Conservation (phyloP, 2,888 invertebrate species). For the Mystacides longicornis region DNA sequence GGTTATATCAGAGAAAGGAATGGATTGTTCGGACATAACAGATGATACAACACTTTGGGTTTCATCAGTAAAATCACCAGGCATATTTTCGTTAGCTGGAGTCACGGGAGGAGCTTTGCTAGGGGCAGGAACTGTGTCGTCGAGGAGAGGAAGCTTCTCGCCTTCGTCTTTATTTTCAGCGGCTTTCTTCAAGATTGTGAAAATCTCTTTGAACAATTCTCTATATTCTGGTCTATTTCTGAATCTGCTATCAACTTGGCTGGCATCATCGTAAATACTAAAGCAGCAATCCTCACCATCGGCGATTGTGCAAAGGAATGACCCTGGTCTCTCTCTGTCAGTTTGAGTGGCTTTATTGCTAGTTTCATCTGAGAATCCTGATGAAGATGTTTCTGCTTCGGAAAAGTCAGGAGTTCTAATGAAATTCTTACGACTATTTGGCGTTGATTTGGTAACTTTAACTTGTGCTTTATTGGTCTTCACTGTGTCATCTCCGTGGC, state of each 20-base stretch:
- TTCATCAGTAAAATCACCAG: constrained; percentile 61
- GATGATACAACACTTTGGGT: constrained; percentile 70
- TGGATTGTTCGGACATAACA: constrained; percentile 64
- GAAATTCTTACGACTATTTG: constrained; percentile 46
- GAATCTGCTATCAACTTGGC: constrained; percentile 74
- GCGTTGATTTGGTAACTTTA: constrained; percentile 36
- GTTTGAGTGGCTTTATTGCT: constrained; percentile 79
- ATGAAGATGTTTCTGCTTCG: constrained; percentile 78
- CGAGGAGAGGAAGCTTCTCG: constrained; percentile 64
- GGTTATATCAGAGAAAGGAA: constrained; percentile 60
- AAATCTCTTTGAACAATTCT: constrained; percentile 76
- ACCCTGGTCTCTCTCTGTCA: constrained; percentile 67
- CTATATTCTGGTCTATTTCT: constrained; percentile 75
- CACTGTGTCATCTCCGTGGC: constrained; percentile 46
- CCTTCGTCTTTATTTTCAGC: constrained; percentile 77
- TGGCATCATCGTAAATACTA: constrained; percentile 76
- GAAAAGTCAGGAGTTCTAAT: constrained; percentile 78
- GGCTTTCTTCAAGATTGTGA: constrained; percentile 73
- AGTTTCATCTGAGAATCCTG: constrained; percentile 78
- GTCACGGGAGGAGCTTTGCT: constrained; percentile 62
- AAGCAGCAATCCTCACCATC: constrained; percentile 81
- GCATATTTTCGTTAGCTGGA: constrained; percentile 57
- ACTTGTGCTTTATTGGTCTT: constrained; percentile 37
- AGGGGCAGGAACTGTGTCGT: constrained; percentile 48
- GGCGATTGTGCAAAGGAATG: constrained; percentile 75